phyloP scores from a whole-genome alignment of 2,888 invertebrate species.

The Andricus quercusramuli region DNA sequence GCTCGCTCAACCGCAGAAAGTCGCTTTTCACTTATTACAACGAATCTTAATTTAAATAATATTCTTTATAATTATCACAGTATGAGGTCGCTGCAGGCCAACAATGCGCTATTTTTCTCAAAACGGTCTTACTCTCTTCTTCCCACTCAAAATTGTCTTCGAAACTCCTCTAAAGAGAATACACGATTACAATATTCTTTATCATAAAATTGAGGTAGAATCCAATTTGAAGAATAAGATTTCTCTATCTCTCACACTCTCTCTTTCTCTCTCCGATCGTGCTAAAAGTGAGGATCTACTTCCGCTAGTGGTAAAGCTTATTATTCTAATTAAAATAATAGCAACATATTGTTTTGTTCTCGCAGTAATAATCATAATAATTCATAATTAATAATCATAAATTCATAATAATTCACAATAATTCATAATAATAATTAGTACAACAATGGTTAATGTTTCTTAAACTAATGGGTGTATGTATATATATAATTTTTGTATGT shows the following conservation, averaged over 20 bases:
- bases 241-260: constrained; percentile 32
- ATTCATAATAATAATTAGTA: constrained; percentile 70
- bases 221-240: constrained; percentile 72
- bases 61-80: constrained; percentile 78
- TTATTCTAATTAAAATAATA: constrained; percentile 72
- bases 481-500: constrained; percentile 58
- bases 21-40: constrained; percentile 64
- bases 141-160: constrained; percentile 43
- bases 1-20: background rate
- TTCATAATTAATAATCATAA: constrained; percentile 50
- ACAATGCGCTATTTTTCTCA: constrained; percentile 57
- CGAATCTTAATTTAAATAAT: constrained; percentile 75
- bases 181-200: constrained; percentile 55
- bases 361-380: constrained; percentile 62
- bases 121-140: constrained; percentile 41
- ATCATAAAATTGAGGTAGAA: constrained; percentile 73
- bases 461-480: constrained; percentile 68
- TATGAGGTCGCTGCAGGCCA: constrained; percentile 76
- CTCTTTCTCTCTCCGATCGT: constrained; percentile 53
- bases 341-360: constrained; percentile 67
- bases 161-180: constrained; percentile 38
- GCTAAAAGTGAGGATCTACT: constrained; percentile 76
- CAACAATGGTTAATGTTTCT: constrained; percentile 75
- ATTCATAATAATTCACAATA: constrained; percentile 48
- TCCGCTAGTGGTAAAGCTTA: constrained; percentile 71